phyloP scores from a whole-genome alignment of 30 jellyfish, hydroid and myxozoan genomes.

The Chrysaora quinquecirrha region DNA sequence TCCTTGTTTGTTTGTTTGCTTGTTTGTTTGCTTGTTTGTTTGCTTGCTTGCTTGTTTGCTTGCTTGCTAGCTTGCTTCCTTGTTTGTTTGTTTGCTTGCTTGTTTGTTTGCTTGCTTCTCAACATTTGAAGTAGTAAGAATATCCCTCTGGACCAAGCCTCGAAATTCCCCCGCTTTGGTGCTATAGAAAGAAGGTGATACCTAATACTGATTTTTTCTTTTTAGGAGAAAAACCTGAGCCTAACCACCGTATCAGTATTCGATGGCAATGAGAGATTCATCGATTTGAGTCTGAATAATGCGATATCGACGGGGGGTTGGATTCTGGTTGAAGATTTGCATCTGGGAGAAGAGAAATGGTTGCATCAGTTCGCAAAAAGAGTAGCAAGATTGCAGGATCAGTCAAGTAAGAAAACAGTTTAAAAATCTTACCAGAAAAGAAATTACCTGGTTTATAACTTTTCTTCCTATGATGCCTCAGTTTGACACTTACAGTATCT shows the following conservation, averaged over 20 bases:
- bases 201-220: no score
- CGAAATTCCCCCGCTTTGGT: no score
- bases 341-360: slow-evolving; percentile 62
- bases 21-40: no score
- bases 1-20: no score
- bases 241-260: slow-evolving; percentile 18
- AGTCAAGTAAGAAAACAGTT: slow-evolving; percentile 14
- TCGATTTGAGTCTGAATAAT: slow-evolving; percentile 42
- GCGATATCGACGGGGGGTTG: slow-evolving; percentile 70
- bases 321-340: slow-evolving; percentile 58
- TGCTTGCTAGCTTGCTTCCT: no score
- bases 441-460: no score
- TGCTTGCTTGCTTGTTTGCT: no score
- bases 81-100: no score
- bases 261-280: slow-evolving; percentile 40
- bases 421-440: background rate
- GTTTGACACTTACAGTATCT: background rate
- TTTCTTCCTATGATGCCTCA: background rate
- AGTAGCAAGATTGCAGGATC: slow-evolving; percentile 43
- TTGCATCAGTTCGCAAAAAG: slow-evolving; percentile 42
- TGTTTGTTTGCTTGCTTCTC: no score
- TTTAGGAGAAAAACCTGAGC: slow-evolving; percentile 28
- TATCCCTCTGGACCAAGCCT: no score
- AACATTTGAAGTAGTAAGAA: no score
- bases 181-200: no score